phyloP scores from a whole-genome alignment of 2,113 vertebrate genomes.

The Cebus imitator region DNA sequence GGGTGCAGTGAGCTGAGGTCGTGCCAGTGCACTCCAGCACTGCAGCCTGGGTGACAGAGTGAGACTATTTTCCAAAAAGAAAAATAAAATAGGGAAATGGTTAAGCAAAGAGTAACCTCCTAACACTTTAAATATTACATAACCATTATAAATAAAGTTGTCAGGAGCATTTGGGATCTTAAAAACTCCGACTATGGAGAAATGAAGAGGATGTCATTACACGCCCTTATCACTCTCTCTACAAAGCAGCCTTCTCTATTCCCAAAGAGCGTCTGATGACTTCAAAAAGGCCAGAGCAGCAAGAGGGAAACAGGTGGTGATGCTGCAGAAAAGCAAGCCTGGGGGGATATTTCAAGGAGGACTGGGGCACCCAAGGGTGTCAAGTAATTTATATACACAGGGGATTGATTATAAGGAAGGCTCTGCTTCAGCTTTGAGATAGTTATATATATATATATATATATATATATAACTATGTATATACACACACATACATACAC shows the following conservation, averaged over 20 bases:
- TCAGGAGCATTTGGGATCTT: background rate
- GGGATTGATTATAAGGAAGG: background rate
- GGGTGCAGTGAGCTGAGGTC: no score
- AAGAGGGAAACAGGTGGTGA: rapidly evolving
- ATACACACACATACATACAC: no score
- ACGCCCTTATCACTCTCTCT: background rate
- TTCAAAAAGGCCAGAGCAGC: background rate
- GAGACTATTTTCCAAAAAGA: no score
- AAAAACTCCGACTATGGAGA: rapidly evolving
- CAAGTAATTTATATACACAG: no score
- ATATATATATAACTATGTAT: no score
- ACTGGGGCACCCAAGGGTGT: rapidly evolving
- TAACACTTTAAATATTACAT: background rate
- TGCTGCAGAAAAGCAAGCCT: background rate
- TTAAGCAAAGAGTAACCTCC: background rate
- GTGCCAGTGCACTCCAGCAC: no score
- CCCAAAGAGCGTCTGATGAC: background rate
- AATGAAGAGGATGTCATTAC: background rate
- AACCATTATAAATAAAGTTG: background rate
- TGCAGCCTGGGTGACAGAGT: no score
- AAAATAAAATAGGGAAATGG: background rate
- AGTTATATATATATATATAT: no score
- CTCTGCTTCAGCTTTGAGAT: background rate
- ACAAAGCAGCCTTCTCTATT: rapidly evolving
- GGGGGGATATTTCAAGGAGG: no score